Base-by-base conservation (phyloP, 2,797 vertebrate genomes). In the Propithecus deckenii region DNA sequence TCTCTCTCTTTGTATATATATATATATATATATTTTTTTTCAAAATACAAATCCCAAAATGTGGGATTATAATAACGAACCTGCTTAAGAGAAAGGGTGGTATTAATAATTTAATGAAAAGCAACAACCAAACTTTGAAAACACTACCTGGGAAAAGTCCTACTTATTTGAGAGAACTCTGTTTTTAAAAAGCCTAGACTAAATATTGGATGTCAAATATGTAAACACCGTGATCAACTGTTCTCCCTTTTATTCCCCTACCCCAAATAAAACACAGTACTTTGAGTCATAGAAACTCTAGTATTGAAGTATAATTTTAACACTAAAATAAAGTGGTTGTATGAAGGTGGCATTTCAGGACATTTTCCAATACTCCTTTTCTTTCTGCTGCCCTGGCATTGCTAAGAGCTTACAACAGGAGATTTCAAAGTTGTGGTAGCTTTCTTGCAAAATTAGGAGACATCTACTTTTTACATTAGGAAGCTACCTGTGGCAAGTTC, bases 1-100 rank as follows among this genome's bases (percentile, higher is more conserved):
- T 52, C 18, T 52, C 18, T 61, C 28, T 61, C 13, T 63, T 4
- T n/a, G 10, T 48, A 32, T 50, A n/a, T 50, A n/a, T n/a, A 14
- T 28, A 15, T 22, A 43, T 17, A 4, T 74, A 43, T 74, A 18
- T 65, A 0, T 41, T 41, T 41, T 41, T 41, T 41, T 25, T 35
- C 80, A n/a, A 92, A 92, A 71, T 89, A 41, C 13, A 46, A 96
- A 55, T 86, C 23, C 32, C 20, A 11, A 89, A 96, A 28, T 35
- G 6, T 35, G 11, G 13, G 38, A 48, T 55, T 79, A 2, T 55
- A 74, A 57, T 76, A 25, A 32, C 86, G 23, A 89, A 74, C 30
- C 52, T 78, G 7, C 61, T 79, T 86, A 79, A 94, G 30, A n/a
- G 17, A 43, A 95, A 90, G 25, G 5, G 6, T 0, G 69, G 4